Base-by-base conservation (phyloP, 2,113 vertebrate species). In the Notarius lentiginosus region DNA sequence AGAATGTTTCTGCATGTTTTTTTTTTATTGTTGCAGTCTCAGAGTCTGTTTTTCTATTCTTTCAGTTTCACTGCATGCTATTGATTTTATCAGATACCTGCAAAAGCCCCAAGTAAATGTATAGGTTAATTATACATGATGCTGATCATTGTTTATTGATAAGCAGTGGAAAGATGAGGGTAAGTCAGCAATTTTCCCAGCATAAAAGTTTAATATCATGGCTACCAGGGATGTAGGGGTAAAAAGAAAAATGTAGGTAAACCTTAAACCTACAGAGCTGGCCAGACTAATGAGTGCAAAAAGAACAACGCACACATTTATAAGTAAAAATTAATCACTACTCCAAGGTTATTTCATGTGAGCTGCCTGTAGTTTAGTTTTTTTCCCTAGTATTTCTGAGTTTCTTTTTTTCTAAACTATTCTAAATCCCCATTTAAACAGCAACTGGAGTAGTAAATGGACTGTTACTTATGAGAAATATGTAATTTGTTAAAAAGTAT, bases 51-150 rank as follows among this genome's bases (percentile, higher is more conserved):
- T 18, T 80, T 27, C 7, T 73, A 22, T 73, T 73, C 17, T 73
- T 41, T 47, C 34, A 47, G 30, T 20, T 47, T 41, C 27, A 47
- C 58, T 41, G 41, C 58, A 8, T 22, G 20, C 34, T 82, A 15
- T 82, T n/a, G 41, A 82, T 47, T 65, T 49, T 41, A 2, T 15
- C 80, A 24, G 80, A 65, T 73, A 70, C 41, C 30, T 70, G 15
- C 5, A 34, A 70, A 70, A n/a, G 41, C 63, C 8, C 22, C 63
- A 66, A 27, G n/a, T 66, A 27, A 30, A 66, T 66, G 65, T 30
- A 14, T 27, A 30, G n/a, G 22, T 83, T 68, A 68, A 68, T 83
- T 53, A 83, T 83, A 68, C 8, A 83, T 68, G 47, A 68, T 17
- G 47, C 24, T 68, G 2, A 30, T 83, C 12, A 34, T 30, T 70